These are phyloP conservation scores for Mionectes olivaceus DNA, from an alignment of 2,797 vertebrate species.

Conservation along the genomic window DNA sequence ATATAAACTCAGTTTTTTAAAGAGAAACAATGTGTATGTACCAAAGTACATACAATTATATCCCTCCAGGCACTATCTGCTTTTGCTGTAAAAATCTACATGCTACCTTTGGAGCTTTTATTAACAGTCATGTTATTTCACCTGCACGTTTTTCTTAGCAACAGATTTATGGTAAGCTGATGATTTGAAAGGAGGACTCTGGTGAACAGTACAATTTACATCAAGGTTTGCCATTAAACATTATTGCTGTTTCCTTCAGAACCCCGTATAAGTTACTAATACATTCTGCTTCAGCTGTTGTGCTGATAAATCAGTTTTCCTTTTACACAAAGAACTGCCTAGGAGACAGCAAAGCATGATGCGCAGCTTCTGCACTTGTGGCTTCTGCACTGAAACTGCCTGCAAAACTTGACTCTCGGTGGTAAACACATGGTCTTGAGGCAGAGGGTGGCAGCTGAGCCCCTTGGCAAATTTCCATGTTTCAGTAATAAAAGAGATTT, in stretches of 20 bases:
- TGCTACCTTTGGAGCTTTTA: not conserved
- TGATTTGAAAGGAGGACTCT: not conserved
- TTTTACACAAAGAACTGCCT: not conserved
- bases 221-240: not conserved
- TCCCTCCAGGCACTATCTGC: not conserved
- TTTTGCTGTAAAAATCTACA: conserved; percentile 8
- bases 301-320: not conserved
- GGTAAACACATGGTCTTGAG: not conserved
- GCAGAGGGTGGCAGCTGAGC: not conserved
- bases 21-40: not conserved
- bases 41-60: not conserved
- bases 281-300: not conserved
- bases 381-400: not conserved
- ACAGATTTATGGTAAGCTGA: not conserved
- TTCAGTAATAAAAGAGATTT: not conserved
- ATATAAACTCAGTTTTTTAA: not conserved
- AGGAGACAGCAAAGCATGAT: not conserved
- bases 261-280: not conserved
- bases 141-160: conserved; percentile 9
- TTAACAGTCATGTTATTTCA: conserved; percentile 23
- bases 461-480: not conserved
- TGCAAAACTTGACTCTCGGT: not conserved
- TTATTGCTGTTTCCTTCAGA: conserved; percentile 9
- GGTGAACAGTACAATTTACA: not conserved
- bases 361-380: not conserved